Evolutionary conservation across 2,113 vertebrate genomes (phyloP), one percentile per base, ranked within the genome.

Genomic region (Hypocryptadius cinnamomeus): DNA sequence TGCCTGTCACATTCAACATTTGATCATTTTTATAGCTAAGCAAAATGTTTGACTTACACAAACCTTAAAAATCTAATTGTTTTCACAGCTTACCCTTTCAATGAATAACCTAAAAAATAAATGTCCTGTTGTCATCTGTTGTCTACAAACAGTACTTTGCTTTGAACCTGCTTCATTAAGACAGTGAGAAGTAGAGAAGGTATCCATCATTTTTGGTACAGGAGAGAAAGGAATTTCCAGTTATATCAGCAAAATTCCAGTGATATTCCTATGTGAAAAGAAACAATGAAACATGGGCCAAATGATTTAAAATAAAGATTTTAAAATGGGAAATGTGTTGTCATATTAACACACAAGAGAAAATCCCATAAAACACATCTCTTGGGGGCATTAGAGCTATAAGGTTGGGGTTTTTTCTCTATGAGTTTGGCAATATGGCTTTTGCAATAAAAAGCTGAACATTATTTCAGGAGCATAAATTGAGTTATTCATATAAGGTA

Each of bases 21-120:
- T 91, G 81, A 88, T 94, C 71, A 80, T 64, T 94, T 93, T 83
- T 85, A 68, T 51, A 60, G 79, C 59, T 68, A 83, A 87, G 83
- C 39, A 92, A 89, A 85, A 70, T 68, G 63, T 63, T 87, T 85
- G 51, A 93, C 69, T 89, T 80, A 37, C 5, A 28, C 19, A 66
- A 65, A 87, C 47, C 92, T 92, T 63, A 40, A 85, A 81, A 92
- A 89, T 78, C n/a, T 87, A 54, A 74, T 77, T 80, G 72, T 81
- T 91, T 83, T 65, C 57, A 51, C 31, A 17, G 19, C 15, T 93
- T 77, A 66, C 27, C 5, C 28, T 85, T 94, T 66, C 6, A 1
- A 89, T 79, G 44, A 89, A 79, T 83, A 79, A 66, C 64, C 19
- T 76, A 39, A 66, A 92, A 92, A 42, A 47, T 61, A 40, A 85